Evolutionary conservation across 2,888 invertebrate species (phyloP).

Genomic region (Sarcophaga carnaria): DNA sequence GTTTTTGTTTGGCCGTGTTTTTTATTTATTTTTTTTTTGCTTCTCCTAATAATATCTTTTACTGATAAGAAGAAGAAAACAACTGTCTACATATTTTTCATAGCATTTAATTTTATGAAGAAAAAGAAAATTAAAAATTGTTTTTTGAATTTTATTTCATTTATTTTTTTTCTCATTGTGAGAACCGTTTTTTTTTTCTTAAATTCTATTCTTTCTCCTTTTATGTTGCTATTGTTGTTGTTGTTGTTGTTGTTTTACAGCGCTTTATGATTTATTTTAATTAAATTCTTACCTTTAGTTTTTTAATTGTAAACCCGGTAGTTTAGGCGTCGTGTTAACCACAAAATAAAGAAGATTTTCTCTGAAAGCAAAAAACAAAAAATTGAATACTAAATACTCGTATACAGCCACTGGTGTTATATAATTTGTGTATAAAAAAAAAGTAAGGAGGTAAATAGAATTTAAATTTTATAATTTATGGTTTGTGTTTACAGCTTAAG

Average conservation of each 20-base stretch:
- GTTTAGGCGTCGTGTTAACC: constrained; percentile 8
- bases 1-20: neutral
- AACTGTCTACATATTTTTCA: constrained; percentile 29
- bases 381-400: constrained; percentile 24
- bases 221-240: neutral
- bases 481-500: constrained; percentile 1
- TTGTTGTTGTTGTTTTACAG: too few relatives aligned
- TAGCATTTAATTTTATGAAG: constrained; percentile 47
- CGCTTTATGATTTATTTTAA: constrained; percentile 36
- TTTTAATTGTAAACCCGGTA: constrained; percentile 37
- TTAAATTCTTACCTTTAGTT: constrained; percentile 59
- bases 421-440: constrained; percentile 19
- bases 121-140: neutral
- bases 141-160: too few relatives aligned
- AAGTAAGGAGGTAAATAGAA: neutral
- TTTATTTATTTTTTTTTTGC: neutral
- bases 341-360: neutral
- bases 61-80: constrained; percentile 3
- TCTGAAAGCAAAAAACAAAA: constrained; percentile 52
- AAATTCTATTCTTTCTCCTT: neutral
- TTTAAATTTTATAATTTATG: neutral
- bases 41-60: neutral
- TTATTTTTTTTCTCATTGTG: constrained; percentile 9
- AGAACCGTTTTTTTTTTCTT: constrained; percentile 8
- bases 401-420: constrained; percentile 22